A percentile compares a stretch with the other conserved stretches of the same genome.
phyloP scores from a whole-genome alignment of 2,113 vertebrate species.

The Ellobius talpinus region DNA sequence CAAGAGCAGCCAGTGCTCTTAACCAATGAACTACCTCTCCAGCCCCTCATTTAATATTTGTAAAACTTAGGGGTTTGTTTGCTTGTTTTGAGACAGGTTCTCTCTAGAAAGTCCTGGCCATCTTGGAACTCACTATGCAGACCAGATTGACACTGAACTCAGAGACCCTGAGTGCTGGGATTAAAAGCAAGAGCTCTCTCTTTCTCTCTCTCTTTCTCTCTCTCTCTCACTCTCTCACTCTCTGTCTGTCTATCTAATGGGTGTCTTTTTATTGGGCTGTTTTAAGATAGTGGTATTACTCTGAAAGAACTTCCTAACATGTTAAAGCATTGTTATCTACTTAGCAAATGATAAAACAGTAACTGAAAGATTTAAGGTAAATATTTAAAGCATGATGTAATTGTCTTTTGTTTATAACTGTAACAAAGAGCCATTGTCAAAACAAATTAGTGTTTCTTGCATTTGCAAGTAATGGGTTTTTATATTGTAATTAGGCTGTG shows the following conservation, averaged over 20 bases:
- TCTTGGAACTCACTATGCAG: not conserved
- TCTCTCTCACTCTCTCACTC: no score
- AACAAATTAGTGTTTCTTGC: constrained; percentile 30
- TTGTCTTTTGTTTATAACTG: not conserved
- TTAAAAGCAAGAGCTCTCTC: not conserved
- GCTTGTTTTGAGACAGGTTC: not conserved
- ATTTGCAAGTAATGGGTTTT: constrained; percentile 39
- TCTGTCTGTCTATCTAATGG: not conserved
- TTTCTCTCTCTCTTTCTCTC: no score
- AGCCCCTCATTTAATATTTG: not conserved
- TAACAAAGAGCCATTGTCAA: constrained; percentile 27
- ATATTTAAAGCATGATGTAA: constrained; percentile 34
- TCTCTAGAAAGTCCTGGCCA: not conserved
- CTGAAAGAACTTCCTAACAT: constrained; percentile 9
- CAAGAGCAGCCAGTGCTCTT: not conserved
- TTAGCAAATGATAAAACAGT: constrained; percentile 31
- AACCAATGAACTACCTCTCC: not conserved
- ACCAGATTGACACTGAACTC: not conserved
- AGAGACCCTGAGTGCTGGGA: not conserved
- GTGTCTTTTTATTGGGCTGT: not conserved
- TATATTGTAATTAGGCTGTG: not conserved
- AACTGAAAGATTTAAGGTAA: constrained; percentile 37
- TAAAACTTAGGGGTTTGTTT: not conserved
- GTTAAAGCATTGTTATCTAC: not conserved
- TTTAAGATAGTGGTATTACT: not conserved